Base-by-base conservation (phyloP, 2,888 invertebrate species). In the Schizotus pectinicornis region DNA sequence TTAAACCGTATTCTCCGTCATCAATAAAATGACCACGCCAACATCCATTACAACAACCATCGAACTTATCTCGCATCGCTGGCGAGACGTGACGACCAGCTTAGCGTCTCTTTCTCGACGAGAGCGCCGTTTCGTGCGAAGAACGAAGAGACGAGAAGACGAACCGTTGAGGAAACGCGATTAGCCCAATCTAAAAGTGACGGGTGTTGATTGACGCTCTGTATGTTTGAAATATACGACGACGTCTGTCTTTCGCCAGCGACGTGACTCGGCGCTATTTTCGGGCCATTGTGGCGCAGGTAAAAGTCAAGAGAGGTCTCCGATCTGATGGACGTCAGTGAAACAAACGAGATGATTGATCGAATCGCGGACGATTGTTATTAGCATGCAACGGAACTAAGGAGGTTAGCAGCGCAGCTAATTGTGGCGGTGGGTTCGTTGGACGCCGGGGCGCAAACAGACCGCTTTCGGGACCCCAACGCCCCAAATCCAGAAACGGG, bases 261-360 rank as follows among this genome's bases (percentile, higher is more conserved):
- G 22, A 58, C 58, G 51, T 62, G 60, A 64, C 62, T 62, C 47
- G 58, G 49, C 60, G 54, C 9, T 50, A 58, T 49, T 59, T 48
- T 31, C 3, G 45, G 50, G 52, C 45, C 59, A 50, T 56, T 46
- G 43, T 59, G 49, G 45, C 36, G 63, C 67, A 70, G 68, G 70
- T 68, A 68, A 63, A 65, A 64, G 62, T 62, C 64, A 47, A 22
- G 22, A 22, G 56, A 50, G 48, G 38, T 37, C 35, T 31, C 60
- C 22, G 58, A 63, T 62, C 48, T 70, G 68, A 67, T 68, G 65
- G 67, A 70, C 66, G 64, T 67, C 63, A 65, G 64, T 59, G 63
- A 65, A 68, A 66, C 67, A 61, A 64, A 65, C 67, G 63, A 61
- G 66, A 66, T 69, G 70, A 70, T 69, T 69, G 70, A 70, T 70